Evolutionary conservation across 2,888 invertebrate genomes (phyloP), one percentile per base, ranked within the genome.

Genomic region (Microchrysa polita): DNA sequence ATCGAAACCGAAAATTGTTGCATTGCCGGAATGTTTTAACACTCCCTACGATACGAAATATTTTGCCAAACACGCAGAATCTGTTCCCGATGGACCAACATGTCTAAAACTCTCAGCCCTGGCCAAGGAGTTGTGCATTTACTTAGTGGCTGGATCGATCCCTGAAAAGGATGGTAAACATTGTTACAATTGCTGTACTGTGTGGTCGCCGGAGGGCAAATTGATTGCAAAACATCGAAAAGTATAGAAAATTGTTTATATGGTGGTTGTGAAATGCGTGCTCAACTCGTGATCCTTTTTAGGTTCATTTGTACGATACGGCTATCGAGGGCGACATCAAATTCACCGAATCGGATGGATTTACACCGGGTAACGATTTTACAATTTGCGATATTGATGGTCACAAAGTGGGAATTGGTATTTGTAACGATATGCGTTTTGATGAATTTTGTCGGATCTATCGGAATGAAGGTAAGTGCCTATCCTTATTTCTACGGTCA

Each of bases 401-500:
- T 9, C 84, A 88, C 20, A 93, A 91, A 86, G 87, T 97, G 73
- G 98, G 98, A 0, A 80, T 98, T 59, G 97, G 96, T n/a, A 95
- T 98, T 80, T 98, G 98, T 81, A 98, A 98, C 82, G 98, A 98
- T 82, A 87, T 97, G 74, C 87, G 98, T 59, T 98, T 98, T 85
- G 90, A 92, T 73, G 96, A 97, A 86, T 85, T 97, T 87, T 93
- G 95, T 0, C 89, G 91, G 76, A 79, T 92, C 14, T 92, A 93
- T 85, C 87, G 92, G 1, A 86, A 88, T 61, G 81, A 85, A 81
- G 88, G 88, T 88, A 76, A n/a, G n/a, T 77, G 78, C 52, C 59
- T 2, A 23, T 34, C 10, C 14, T 44, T 44, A 44, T 44, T 10
- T 12, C 10, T 14, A 44, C 48, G 10, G 14, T 44, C 14, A 14